Evolutionary conservation across 2,888 invertebrate genomes (phyloP).

Genomic region (Drosophila paranaensis): DNA sequence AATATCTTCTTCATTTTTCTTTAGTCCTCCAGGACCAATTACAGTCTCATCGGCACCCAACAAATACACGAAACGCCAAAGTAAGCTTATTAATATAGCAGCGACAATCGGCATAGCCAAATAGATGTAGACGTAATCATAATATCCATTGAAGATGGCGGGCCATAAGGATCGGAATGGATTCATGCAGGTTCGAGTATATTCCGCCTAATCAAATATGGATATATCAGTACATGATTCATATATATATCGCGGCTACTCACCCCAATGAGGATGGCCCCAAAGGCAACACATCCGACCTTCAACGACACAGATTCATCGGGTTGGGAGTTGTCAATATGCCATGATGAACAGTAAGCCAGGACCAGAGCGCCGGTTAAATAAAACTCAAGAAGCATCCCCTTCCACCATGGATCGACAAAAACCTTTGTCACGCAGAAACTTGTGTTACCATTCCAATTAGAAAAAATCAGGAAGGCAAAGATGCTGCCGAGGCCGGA

Average conservation of each 20-base stretch:
- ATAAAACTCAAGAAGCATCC: slow-evolving; percentile 25
- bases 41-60: neutral
- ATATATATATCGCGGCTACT: neutral
- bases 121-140: slow-evolving; percentile 17
- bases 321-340: slow-evolving; percentile 19
- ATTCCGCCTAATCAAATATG: slow-evolving; percentile 1
- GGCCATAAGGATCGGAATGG: slow-evolving; percentile 51
- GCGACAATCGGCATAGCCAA: slow-evolving; percentile 19
- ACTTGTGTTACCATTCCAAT: fast-evolving
- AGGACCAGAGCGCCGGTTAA: slow-evolving; percentile 46
- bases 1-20: no score
- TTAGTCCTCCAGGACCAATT: neutral
- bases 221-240: neutral
- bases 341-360: slow-evolving; percentile 57
- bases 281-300: slow-evolving; percentile 40
- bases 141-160: slow-evolving; percentile 3
- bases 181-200: slow-evolving; percentile 45
- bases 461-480: neutral
- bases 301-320: slow-evolving; percentile 32
- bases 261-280: slow-evolving; percentile 18
- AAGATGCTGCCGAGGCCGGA: slow-evolving; percentile 6
- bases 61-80: slow-evolving; percentile 42
- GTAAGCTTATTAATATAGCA: slow-evolving; percentile 1
- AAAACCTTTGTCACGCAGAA: slow-evolving; percentile 3
- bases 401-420: slow-evolving; percentile 19